Conservation (phyloP, 2,113 vertebrate species). For the Sorex fumeus region DNA sequence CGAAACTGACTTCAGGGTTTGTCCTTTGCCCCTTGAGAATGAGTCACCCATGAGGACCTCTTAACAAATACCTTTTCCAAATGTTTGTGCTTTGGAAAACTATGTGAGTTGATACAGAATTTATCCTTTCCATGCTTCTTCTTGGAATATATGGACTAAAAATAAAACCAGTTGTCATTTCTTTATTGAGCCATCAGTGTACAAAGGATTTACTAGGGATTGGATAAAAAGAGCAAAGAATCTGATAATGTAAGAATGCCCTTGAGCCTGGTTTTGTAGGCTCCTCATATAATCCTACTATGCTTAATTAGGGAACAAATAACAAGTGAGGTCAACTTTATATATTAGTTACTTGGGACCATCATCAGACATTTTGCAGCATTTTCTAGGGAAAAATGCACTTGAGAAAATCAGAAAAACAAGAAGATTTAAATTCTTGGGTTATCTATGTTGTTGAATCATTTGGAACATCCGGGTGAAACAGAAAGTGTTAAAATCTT, state of each 20-base stretch:
- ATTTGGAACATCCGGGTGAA: constrained; percentile 5
- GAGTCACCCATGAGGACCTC: constrained; percentile 10
- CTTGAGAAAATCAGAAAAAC: background rate
- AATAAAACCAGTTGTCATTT: constrained; percentile 15
- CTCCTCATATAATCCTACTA: background rate
- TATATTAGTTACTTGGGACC: background rate
- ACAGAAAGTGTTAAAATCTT: constrained; percentile 8
- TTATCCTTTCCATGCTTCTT: background rate
- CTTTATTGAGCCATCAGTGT: constrained; percentile 53
- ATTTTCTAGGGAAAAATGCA: background rate
- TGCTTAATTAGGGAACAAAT: background rate
- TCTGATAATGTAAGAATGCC: background rate
- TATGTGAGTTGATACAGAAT: background rate
- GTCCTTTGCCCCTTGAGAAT: constrained; percentile 26
- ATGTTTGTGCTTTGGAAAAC: constrained; percentile 31
- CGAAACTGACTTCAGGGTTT: constrained; percentile 46
- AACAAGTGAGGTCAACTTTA: background rate
- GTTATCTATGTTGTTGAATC: background rate
- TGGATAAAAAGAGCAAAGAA: background rate
- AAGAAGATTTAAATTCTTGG: background rate
- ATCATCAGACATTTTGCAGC: background rate
- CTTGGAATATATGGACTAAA: constrained; percentile 34
- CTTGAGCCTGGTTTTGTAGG: background rate
- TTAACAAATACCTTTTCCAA: constrained; percentile 70
- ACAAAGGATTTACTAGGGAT: background rate